These are phyloP conservation scores for Pherbina coryleti DNA, from an alignment of 2,888 invertebrate species.

Conservation along the genomic window DNA sequence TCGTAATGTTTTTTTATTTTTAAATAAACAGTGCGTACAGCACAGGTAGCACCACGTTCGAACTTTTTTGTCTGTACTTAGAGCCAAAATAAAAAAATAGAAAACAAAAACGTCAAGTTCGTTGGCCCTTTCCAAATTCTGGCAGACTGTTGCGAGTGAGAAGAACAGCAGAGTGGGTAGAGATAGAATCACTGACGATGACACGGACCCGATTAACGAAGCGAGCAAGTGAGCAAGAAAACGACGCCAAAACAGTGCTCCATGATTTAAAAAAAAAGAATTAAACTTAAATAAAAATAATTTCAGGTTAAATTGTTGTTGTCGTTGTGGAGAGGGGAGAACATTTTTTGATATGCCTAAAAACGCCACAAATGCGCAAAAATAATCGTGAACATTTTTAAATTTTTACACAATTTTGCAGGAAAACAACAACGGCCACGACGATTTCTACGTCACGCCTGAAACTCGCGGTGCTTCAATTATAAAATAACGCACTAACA, in stretches of 20 bases:
- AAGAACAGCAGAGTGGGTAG: neutral
- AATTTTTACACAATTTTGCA: too few species aligned
- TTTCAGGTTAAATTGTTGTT: too few species aligned
- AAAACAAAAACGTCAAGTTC: constrained; percentile 56
- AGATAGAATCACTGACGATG: neutral
- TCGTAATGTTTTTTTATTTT: constrained; percentile 8
- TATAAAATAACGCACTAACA: too few species aligned
- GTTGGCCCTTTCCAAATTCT: constrained; percentile 59
- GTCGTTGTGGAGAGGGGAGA: too few species aligned
- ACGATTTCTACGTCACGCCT: too few species aligned
- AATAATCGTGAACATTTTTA: too few species aligned
- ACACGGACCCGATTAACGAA: neutral
- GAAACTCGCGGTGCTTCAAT: too few species aligned
- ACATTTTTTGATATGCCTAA: too few species aligned
- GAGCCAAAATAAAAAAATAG: neutral
- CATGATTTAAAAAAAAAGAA: constrained; percentile 42
- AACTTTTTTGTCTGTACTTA: neutral
- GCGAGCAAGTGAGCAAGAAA: neutral
- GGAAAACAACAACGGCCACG: too few species aligned
- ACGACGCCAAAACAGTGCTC: neutral
- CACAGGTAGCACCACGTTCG: constrained; percentile 2
- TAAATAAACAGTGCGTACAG: neutral
- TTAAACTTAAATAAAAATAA: neutral
- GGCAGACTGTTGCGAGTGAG: constrained; percentile 19
- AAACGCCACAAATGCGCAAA: too few species aligned